Conservation (phyloP, 2,797 vertebrate genomes). For the Triplophysa bombifrons region DNA sequence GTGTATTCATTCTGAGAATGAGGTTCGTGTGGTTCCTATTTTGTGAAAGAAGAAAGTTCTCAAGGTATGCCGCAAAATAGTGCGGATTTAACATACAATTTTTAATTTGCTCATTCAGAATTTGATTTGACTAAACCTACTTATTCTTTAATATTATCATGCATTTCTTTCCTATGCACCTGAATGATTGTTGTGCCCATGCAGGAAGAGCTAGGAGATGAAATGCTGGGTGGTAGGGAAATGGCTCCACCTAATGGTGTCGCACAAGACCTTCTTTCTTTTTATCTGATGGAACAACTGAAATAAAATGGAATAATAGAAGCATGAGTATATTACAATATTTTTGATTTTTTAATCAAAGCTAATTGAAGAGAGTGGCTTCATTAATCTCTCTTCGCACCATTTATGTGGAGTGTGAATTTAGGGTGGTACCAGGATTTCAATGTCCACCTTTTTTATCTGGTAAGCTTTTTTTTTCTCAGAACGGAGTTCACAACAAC, state of each 20-base stretch:
- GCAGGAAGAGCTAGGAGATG: no score
- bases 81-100: background rate
- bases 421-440: conserved; percentile 81
- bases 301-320: background rate
- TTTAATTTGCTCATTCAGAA: background rate
- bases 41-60: background rate
- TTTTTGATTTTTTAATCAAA: background rate
- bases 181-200: conserved; percentile 19
- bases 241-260: conserved; percentile 48
- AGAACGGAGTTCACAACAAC: conserved; percentile 68
- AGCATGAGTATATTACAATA: background rate
- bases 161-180: background rate
- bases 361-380: background rate
- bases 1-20: background rate
- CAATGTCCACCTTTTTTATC: conserved; percentile 78
- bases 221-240: conserved; percentile 11
- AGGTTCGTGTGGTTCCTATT: background rate
- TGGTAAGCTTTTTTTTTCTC: conserved; percentile 65
- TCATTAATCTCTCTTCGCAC: background rate
- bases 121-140: background rate
- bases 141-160: background rate
- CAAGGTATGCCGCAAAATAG: background rate
- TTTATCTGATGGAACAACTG: background rate
- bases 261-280: background rate
- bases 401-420: background rate